A percentile compares a stretch with the other conserved stretches of the same genome.
phyloP scores from a whole-genome alignment of 2,888 invertebrate genomes.

The Dynastes grantii region DNA sequence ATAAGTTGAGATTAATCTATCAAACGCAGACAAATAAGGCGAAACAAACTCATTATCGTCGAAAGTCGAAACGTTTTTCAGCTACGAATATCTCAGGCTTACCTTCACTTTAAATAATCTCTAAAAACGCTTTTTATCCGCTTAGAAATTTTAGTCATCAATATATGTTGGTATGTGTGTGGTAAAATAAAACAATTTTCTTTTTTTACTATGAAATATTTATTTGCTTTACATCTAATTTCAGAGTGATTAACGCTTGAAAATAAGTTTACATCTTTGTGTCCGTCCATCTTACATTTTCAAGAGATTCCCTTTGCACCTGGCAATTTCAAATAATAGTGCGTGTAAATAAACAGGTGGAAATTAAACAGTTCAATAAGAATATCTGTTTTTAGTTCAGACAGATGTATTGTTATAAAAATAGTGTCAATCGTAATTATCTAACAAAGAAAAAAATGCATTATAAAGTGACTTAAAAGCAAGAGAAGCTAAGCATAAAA shows the following conservation, averaged over 20 bases:
- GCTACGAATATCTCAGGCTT: not conserved
- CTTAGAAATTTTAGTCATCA: not conserved
- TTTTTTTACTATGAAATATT: constrained; percentile 8
- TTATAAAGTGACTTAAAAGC: too few relatives aligned
- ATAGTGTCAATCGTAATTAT: too few relatives aligned
- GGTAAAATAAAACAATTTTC: constrained; percentile 3
- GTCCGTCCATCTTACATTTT: constrained; percentile 3
- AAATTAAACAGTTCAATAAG: constrained; percentile 4
- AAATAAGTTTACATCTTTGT: constrained; percentile 1
- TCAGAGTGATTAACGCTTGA: not conserved
- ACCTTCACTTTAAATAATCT: not conserved
- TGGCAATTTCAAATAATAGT: constrained; percentile 7
- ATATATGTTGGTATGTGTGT: not conserved
- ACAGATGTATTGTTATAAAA: not conserved
- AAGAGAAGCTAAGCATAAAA: too few relatives aligned
- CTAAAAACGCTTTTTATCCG: constrained; percentile 3
- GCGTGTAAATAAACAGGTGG: not conserved
- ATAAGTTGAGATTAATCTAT: not conserved
- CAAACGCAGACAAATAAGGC: not conserved
- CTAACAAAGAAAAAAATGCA: too few relatives aligned
- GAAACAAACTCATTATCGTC: too few relatives aligned
- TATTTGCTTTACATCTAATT: constrained; percentile 4
- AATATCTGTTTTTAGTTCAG: not conserved
- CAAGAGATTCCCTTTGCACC: not conserved
- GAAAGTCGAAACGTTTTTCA: not conserved